These are phyloP conservation scores for Amazona vittata DNA, from an alignment of 2,113 vertebrate species.

Conservation along the genomic window DNA sequence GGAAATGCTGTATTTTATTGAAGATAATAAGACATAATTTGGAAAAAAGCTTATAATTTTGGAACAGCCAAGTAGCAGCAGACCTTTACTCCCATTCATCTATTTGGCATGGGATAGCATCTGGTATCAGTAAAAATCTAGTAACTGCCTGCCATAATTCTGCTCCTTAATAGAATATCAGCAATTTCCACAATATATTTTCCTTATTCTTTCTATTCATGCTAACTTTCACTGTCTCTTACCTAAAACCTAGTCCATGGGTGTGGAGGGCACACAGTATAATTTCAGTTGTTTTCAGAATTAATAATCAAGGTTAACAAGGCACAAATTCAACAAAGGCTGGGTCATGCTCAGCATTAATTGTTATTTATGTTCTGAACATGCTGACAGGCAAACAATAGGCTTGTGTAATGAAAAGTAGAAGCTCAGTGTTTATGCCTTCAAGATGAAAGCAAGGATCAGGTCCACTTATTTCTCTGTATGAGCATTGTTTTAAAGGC, in stretches of 20 bases:
- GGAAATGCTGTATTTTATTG: not conserved
- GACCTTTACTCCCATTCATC: not conserved
- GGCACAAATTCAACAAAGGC: not conserved
- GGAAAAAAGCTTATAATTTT: not conserved
- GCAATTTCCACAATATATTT: not conserved
- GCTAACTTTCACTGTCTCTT: not conserved
- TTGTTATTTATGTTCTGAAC: not conserved
- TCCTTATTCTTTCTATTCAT: not conserved
- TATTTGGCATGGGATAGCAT: not conserved
- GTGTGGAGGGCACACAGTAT: not conserved
- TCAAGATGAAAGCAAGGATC: not conserved
- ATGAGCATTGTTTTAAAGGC: slow-evolving; percentile 9
- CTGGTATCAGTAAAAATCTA: not conserved
- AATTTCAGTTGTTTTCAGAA: slow-evolving; percentile 6
- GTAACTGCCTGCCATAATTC: not conserved
- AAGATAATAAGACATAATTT: not conserved
- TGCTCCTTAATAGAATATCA: not conserved
- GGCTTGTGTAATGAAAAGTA: slow-evolving; percentile 1
- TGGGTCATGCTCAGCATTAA: slow-evolving; percentile 9
- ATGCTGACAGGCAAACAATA: slow-evolving; percentile 32
- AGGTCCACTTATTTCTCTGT: not conserved
- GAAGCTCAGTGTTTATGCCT: not conserved
- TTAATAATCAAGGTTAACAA: slow-evolving; percentile 23
- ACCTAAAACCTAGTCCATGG: not conserved
- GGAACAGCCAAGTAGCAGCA: not conserved